These are phyloP conservation scores for Platichthys stellatus DNA, from an alignment of 2,113 vertebrate species.

Conservation along the genomic window DNA sequence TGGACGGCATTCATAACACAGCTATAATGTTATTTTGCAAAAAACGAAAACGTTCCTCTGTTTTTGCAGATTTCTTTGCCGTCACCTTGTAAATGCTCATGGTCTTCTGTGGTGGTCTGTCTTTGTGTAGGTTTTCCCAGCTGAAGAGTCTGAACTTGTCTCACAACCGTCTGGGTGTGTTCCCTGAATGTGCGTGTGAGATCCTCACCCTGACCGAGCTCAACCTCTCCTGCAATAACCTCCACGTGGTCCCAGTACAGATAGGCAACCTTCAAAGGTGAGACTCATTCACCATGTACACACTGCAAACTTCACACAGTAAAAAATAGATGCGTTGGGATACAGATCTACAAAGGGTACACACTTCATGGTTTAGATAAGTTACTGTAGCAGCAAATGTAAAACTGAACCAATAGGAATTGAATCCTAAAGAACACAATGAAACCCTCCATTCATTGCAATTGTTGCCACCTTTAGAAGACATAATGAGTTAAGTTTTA, in stretches of 20 bases:
- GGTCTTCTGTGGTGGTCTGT: background rate
- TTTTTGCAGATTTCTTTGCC: background rate
- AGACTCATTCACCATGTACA: background rate
- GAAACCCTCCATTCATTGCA: background rate
- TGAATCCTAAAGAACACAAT: background rate
- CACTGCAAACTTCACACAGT: background rate
- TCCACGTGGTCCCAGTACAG: slow-evolving; percentile 84
- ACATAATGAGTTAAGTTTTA: background rate
- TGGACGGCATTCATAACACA: no score
- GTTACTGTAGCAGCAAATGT: no score
- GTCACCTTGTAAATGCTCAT: background rate
- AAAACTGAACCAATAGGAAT: no score
- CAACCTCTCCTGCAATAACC: slow-evolving; percentile 92
- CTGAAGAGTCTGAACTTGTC: slow-evolving; percentile 95
- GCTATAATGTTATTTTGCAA: no score
- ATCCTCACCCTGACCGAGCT: slow-evolving; percentile 92
- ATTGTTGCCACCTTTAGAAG: background rate
- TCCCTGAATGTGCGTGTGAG: slow-evolving; percentile 91
- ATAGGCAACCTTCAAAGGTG: slow-evolving; percentile 89
- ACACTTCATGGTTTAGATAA: background rate
- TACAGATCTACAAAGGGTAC: background rate
- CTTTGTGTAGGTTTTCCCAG: slow-evolving; percentile 89
- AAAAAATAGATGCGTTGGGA: background rate
- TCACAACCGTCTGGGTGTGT: slow-evolving; percentile 91
- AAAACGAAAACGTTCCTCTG: background rate